phyloP scores from a whole-genome alignment of 2,888 invertebrate genomes.

The Autographa pulchrina region DNA sequence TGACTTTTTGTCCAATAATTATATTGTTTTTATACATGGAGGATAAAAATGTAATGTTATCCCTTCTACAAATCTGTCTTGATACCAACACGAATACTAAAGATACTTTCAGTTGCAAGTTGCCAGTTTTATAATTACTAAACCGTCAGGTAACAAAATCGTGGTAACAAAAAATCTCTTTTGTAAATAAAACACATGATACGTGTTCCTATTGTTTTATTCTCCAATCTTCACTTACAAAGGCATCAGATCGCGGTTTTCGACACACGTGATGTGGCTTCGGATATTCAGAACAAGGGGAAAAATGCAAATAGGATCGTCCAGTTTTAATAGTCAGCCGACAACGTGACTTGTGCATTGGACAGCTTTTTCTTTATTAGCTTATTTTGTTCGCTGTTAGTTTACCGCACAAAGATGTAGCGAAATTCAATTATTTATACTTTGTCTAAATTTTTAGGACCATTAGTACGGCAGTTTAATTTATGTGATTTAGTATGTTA shows the following conservation, averaged over 20 bases:
- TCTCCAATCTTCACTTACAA: neutral
- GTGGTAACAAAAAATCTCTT: neutral
- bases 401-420: neutral
- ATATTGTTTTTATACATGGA: too few relatives aligned
- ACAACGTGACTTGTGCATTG: neutral
- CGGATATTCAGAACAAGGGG: neutral
- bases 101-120: too few relatives aligned
- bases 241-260: neutral
- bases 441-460: too few relatives aligned
- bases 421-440: too few relatives aligned
- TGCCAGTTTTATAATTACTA: too few relatives aligned
- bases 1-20: too few relatives aligned
- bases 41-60: too few relatives aligned
- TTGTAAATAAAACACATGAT: neutral
- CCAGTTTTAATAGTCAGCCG: neutral
- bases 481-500: too few relatives aligned
- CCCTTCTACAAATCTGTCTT: too few relatives aligned
- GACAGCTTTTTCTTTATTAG: neutral
- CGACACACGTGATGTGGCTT: neutral
- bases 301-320: neutral
- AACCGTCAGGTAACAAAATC: too few relatives aligned
- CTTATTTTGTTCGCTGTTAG: neutral
- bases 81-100: too few relatives aligned
- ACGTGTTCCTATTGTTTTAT: neutral
- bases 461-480: too few relatives aligned